These are phyloP conservation scores for Rhincodon typus DNA, from an alignment of 2,797 vertebrate genomes.

Conservation along the genomic window DNA sequence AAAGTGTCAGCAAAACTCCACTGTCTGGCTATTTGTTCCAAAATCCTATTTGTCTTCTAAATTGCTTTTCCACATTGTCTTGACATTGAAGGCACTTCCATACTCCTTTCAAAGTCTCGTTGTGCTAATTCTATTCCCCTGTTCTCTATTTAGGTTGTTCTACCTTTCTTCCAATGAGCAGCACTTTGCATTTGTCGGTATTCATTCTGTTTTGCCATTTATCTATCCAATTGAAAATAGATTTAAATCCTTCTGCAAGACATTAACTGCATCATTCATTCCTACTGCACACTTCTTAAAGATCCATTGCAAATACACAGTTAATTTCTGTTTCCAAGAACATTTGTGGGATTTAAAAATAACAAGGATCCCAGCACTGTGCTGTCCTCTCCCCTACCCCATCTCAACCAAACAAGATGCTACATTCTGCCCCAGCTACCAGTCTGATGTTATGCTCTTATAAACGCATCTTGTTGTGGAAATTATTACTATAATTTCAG, in stretches of 20 bases:
- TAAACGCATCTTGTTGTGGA: neutral
- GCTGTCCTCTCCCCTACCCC: neutral
- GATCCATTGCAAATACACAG: neutral
- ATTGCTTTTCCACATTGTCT: neutral
- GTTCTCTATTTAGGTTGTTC: neutral
- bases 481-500: neutral
- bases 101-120: neutral
- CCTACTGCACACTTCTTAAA: neutral
- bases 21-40: neutral
- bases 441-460: neutral
- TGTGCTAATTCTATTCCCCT: neutral
- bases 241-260: neutral
- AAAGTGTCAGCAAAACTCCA: neutral
- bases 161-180: neutral
- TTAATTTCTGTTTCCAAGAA: neutral
- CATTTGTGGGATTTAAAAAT: neutral
- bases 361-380: neutral
- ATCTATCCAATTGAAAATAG: neutral
- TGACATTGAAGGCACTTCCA: neutral
- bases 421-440: neutral
- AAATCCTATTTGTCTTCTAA: neutral
- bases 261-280: neutral
- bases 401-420: neutral
- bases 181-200: neutral
- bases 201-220: conserved; percentile 13